Evolutionary conservation across 1,140 invertebrate genomes (phyloP), one percentile per base, ranked within the genome.

Genomic region (Psilanteris sp.): DNA sequence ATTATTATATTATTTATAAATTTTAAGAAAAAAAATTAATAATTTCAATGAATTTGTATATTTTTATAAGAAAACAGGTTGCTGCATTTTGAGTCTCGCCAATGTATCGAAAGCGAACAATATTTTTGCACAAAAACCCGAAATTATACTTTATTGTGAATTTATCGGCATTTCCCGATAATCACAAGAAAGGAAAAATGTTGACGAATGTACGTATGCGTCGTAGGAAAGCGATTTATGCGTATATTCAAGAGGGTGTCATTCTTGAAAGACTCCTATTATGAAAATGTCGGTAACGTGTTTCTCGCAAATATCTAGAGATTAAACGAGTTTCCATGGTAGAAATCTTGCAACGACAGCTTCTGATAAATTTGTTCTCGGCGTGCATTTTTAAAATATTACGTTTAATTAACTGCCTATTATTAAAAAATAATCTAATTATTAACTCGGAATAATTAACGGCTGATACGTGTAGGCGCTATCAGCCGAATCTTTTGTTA

Each of bases 171-270:
- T 75, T 75, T 64, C 26, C 44, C 29, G 24, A 73, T 73, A 62
- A 67, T 54, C 50, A 41, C 20, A 52, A 22, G 39, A 57, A 52
- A 57, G 34, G 57, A 16, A 64, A 64, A 75, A 50, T 13, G 36
- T 59, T 55, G 39, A 46, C 37, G 48, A 62, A 15, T 48, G 50
- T 72, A 72, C 70, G 43, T 66, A 64, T 37, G 59, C 52, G 62
- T 59, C 32, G 57, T 57, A 57, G 72, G 52, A 59, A 76, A 76
- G 57, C 64, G 64, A 66, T 66, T 76, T 71, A 61, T 77, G 66
- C 62, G 72, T 55, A 55, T 55, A 71, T 77, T 77, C 66, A 77
- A 77, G 64, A 76, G 73, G 44, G 74, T 77, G 67, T 77, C 74
- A 77, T 50, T 72, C 39, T 26, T 72, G 61, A 72, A 72, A 72